These are phyloP conservation scores for Botia kubotai DNA, from an alignment of 2,797 vertebrate species.

Conservation along the genomic window DNA sequence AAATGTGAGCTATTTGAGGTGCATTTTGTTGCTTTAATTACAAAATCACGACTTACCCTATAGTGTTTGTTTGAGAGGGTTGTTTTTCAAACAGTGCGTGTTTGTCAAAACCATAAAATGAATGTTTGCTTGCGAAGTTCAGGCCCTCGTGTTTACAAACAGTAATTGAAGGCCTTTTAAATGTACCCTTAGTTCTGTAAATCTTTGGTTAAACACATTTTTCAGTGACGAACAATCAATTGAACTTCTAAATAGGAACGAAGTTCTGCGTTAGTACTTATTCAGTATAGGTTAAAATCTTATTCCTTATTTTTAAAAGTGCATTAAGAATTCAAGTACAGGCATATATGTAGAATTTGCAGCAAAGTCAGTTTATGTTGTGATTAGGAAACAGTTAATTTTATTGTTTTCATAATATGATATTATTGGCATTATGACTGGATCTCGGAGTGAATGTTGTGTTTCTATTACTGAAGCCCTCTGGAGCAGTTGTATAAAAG, in stretches of 20 bases:
- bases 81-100: not conserved
- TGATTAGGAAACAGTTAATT: no score
- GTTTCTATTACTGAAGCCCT: conserved; percentile 21
- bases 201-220: conserved; percentile 34
- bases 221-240: conserved; percentile 13
- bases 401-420: not conserved
- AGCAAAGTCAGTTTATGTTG: not conserved
- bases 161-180: not conserved
- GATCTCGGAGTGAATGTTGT: not conserved
- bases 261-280: conserved; percentile 3
- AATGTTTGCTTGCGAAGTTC: not conserved
- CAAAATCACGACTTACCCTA: not conserved
- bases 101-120: not conserved
- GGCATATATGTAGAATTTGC: not conserved
- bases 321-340: not conserved
- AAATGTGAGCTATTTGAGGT: not conserved
- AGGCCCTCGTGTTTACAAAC: not conserved
- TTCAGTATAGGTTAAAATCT: no score
- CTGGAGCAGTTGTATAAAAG: conserved; percentile 41
- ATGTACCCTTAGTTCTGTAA: not conserved
- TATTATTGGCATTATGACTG: not conserved
- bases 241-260: conserved; percentile 29
- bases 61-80: not conserved
- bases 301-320: no score
- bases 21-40: not conserved